These are phyloP conservation scores for Cryptus armator DNA, from an alignment of 2,888 invertebrate genomes.

Conservation along the genomic window DNA sequence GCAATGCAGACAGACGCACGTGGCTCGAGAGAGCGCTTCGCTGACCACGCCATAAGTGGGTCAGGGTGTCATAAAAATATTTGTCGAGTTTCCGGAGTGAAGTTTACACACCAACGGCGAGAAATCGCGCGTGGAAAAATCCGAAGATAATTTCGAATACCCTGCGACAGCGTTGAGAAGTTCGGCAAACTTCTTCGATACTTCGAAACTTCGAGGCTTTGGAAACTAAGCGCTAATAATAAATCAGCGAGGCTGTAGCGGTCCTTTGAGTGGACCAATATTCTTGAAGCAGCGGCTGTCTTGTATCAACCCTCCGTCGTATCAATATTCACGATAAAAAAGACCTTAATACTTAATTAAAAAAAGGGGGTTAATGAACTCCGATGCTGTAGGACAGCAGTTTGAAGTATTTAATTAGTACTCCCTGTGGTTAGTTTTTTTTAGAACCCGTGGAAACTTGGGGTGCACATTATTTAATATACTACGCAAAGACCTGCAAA, in stretches of 20 bases:
- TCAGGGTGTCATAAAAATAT: constrained; percentile 60
- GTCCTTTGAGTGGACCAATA: too few species aligned
- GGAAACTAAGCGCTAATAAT: not conserved
- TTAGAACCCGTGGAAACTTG: too few species aligned
- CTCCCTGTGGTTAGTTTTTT: too few species aligned
- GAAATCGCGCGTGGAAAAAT: not conserved
- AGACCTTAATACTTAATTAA: too few species aligned
- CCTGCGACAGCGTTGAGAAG: not conserved
- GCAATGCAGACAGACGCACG: constrained; percentile 13
- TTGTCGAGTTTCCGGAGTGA: constrained; percentile 41
- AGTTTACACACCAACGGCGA: constrained; percentile 16
- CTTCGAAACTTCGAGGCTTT: constrained; percentile 3
- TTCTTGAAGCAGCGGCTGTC: too few species aligned
- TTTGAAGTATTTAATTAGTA: too few species aligned
- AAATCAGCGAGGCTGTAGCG: not conserved
- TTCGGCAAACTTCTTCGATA: constrained; percentile 1
- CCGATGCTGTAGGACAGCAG: too few species aligned
- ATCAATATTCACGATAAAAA: not conserved
- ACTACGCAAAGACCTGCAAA: too few species aligned
- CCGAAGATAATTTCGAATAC: not conserved
- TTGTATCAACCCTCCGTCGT: not conserved
- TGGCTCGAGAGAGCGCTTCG: constrained; percentile 25
- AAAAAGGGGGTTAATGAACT: too few species aligned
- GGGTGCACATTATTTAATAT: too few species aligned
- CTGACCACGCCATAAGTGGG: constrained; percentile 43